Conservation (phyloP, 35 echinoderm and acorn worm species). For the Acanthaster planci region DNA sequence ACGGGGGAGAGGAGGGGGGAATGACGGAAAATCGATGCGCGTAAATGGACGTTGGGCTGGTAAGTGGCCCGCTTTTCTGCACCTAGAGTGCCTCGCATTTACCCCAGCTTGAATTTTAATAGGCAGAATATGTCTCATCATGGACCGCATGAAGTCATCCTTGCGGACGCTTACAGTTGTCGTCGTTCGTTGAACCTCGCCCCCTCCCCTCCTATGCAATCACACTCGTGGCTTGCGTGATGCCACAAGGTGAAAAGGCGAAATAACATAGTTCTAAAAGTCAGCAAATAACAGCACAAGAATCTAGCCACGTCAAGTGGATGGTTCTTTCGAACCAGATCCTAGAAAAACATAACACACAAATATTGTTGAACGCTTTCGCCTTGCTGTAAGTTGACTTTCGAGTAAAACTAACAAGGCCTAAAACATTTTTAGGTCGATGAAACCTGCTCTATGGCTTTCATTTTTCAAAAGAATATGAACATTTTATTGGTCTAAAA, state of each 20-base stretch:
- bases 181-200: conserved; percentile 20
- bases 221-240: not conserved
- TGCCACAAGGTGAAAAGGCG: not conserved
- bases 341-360: too few species aligned
- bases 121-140: not conserved
- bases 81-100: conserved; percentile 28
- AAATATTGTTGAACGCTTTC: too few species aligned
- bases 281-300: conserved; percentile 3
- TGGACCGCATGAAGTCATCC: conserved; percentile 1
- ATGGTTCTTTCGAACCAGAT: too few species aligned
- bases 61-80: conserved; percentile 32
- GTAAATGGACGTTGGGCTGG: conserved; percentile 27
- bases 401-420: too few species aligned
- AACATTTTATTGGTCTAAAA: not conserved
- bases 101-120: conserved; percentile 16
- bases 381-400: too few species aligned
- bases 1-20: conserved; percentile 14
- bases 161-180: not conserved
- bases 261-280: not conserved
- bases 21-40: conserved; percentile 30
- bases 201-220: not conserved
- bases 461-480: too few species aligned
- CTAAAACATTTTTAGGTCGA: too few species aligned
- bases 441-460: too few species aligned
- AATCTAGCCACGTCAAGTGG: too few species aligned